These are phyloP conservation scores for Cynocephalus volans DNA, from an alignment of 2,113 vertebrate genomes.

Conservation along the genomic window DNA sequence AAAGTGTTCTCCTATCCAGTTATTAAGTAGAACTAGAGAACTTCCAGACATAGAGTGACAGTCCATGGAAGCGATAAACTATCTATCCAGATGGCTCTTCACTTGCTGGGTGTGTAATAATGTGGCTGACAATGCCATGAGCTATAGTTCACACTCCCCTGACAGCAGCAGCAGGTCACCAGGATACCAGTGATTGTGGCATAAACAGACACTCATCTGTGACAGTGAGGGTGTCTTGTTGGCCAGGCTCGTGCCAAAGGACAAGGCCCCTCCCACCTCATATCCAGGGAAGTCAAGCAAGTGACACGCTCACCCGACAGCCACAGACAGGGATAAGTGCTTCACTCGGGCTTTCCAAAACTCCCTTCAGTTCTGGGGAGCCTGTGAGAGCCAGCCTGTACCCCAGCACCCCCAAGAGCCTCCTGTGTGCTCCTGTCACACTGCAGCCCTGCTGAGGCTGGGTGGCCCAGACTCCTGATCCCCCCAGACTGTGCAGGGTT, in stretches of 20 bases:
- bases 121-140: neutral
- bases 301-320: neutral
- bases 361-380: neutral
- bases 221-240: neutral
- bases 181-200: fast-evolving
- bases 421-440: neutral
- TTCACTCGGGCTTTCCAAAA: neutral
- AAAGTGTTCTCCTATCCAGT: fast-evolving
- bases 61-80: neutral
- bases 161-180: neutral
- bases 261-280: neutral
- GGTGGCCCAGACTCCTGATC: neutral
- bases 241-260: neutral
- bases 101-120: neutral
- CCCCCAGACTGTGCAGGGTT: neutral
- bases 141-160: neutral
- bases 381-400: neutral
- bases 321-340: neutral
- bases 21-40: neutral
- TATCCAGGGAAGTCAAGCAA: neutral
- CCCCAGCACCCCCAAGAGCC: neutral
- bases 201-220: neutral
- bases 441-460: neutral
- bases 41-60: neutral
- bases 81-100: neutral